Evolutionary conservation across 2,888 invertebrate species (phyloP).

Genomic region (Callyntrura sp.): DNA sequence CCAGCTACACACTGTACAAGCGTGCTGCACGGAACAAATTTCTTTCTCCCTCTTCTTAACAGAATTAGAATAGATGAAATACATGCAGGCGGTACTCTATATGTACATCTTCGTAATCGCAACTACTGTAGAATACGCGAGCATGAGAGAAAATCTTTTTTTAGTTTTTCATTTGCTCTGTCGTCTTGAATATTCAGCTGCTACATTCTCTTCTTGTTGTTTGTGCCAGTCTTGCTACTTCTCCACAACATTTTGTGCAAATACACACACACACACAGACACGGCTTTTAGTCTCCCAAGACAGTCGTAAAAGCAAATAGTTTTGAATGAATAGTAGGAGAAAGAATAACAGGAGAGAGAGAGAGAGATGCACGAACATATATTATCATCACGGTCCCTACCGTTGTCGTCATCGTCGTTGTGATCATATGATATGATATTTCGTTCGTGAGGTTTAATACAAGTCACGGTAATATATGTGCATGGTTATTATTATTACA

Average conservation of each 20-base stretch:
- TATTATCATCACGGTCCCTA: too few species aligned
- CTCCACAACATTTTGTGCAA: constrained; percentile 11
- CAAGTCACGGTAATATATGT: constrained; percentile 29
- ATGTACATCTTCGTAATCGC: background rate
- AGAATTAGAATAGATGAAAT: background rate
- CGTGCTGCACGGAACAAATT: constrained; percentile 37
- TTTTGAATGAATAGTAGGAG: constrained; percentile 66
- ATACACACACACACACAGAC: background rate
- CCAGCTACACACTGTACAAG: constrained; percentile 1
- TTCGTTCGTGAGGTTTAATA: background rate
- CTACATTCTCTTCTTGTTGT: background rate
- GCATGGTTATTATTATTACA: constrained; percentile 61
- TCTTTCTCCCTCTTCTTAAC: background rate
- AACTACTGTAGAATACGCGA: background rate
- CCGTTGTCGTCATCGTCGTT: too few species aligned
- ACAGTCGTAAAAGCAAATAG: constrained; percentile 75
- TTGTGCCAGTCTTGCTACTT: constrained; percentile 35
- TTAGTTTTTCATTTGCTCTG: background rate
- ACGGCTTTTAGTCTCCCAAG: constrained; percentile 63
- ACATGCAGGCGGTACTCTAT: background rate
- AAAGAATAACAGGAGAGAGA: constrained; percentile 23
- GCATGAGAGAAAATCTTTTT: constrained; percentile 23
- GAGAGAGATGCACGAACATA: constrained; percentile 7
- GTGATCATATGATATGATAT: constrained; percentile 9
- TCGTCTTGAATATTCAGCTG: background rate